These are phyloP conservation scores for Adelges cooleyi DNA, from an alignment of 1,140 invertebrate species.

Conservation along the genomic window DNA sequence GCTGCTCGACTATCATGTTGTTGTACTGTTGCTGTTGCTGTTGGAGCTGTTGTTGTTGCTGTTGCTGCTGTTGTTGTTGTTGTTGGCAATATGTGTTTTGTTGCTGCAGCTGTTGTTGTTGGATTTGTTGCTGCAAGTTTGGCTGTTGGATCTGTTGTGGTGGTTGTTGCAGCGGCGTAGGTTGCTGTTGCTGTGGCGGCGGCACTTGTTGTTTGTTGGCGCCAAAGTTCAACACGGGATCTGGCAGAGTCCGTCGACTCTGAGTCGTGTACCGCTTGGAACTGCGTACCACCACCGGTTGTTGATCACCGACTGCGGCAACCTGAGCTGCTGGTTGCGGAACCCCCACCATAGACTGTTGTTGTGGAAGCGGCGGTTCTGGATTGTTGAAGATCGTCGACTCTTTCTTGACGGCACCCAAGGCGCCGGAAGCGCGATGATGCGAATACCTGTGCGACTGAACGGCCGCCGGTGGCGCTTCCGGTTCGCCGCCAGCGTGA, in stretches of 20 bases:
- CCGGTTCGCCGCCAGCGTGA: too few species aligned
- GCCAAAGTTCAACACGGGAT: conserved; percentile 8
- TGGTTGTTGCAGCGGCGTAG: neutral
- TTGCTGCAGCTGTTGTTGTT: neutral
- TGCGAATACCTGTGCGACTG: too few species aligned
- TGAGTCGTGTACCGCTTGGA: conserved; percentile 6
- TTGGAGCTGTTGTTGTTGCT: neutral
- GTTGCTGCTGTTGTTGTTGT: neutral
- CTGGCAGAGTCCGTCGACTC: neutral
- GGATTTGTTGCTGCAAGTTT: neutral
- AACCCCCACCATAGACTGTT: too few species aligned
- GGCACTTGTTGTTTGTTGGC: neutral
- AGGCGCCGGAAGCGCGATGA: too few species aligned
- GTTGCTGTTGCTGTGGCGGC: neutral
- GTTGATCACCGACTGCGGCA: too few species aligned
- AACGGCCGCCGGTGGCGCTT: too few species aligned
- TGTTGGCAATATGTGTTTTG: neutral
- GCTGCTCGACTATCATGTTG: neutral
- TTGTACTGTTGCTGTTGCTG: conserved; percentile 14
- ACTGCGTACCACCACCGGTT: neutral
- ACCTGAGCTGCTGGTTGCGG: too few species aligned
- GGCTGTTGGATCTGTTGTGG: neutral
- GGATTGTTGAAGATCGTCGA: too few species aligned
- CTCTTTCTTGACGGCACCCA: too few species aligned
- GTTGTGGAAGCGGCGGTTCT: too few species aligned